Conservation (phyloP, 35 echinoderm and acorn worm species). For the Diadema setosum region DNA sequence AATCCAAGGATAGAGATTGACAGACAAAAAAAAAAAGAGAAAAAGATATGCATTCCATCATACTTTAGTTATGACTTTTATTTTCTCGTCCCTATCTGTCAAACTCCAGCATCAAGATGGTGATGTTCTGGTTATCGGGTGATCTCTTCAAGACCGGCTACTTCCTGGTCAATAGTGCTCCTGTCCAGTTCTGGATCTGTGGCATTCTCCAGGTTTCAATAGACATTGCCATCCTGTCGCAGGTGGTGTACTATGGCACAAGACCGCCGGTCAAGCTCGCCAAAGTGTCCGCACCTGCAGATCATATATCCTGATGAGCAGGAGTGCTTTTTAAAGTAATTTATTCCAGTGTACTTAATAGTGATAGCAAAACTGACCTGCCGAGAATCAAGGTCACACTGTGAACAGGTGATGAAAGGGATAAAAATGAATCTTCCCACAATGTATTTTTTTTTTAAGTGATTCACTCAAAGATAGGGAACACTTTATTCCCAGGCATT, state of each 20-base stretch:
- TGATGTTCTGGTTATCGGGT: constrained; percentile 88
- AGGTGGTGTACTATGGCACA: constrained; percentile 75
- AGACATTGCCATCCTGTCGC: constrained; percentile 75
- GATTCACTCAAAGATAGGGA: no score
- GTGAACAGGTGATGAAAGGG: no score
- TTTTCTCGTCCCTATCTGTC: constrained; percentile 32
- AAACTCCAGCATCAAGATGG: constrained; percentile 92
- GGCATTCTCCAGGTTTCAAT: constrained; percentile 86
- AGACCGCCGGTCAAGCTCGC: constrained; percentile 28
- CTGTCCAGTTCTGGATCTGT: constrained; percentile 84
- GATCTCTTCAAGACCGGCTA: constrained; percentile 96
- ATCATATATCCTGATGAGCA: constrained; percentile 73
- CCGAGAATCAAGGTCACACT: no score
- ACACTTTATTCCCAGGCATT: no score
- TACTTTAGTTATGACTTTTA: neutral
- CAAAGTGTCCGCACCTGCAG: constrained; percentile 33
- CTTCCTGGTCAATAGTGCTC: constrained; percentile 79
- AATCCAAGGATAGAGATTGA: no score
- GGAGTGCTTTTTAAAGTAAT: no score
- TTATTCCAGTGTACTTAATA: no score
- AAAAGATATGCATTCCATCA: no score
- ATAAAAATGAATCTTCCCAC: no score
- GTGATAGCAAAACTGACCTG: no score
- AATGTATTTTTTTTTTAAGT: no score
- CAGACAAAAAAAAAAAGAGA: no score